Base-by-base conservation (phyloP, 1,140 invertebrate genomes). In the Papilio polytes region DNA sequence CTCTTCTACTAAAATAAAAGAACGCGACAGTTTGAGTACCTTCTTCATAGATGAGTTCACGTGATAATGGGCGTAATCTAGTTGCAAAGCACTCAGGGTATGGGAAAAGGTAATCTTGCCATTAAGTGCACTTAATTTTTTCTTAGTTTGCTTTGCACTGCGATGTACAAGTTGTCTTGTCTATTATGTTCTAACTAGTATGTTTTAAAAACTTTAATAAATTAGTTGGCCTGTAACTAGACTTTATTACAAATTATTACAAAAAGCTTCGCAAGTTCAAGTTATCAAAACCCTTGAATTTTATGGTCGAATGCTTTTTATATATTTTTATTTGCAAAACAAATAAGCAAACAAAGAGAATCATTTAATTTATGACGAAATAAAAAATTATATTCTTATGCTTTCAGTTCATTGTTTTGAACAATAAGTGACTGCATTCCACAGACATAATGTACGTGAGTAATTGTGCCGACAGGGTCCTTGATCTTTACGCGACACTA, bases 51-150 rank as follows among this genome's bases (percentile, higher is more conserved):
- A 85, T 85, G 80, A 82, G 80, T 82, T 74, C 82, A 76, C 31
- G 74, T 82, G 82, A 85, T 85, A 86, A 85, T 81, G 77, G 80
- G 81, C 81, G 80, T 86, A 85, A 85, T 86, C 82, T 84, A 84
- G 84, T 85, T 83, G 81, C 82, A 51, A 41, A 78, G 76, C 72
- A 56, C 56, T 78, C 48, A 46, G 44, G 66, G 66, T 81, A 83
- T 83, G 74, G 74, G 18, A 51, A 78, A 73, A 78, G 59, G 22
- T 44, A 78, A 78, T 78, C 36, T 48, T 26, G 13, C 44, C 46
- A 51, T 70, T 76, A 76, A 51, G 74, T 76, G 46, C 46, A 53
- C 74, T 76, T 76, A 26, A 48, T 76, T 76, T 76, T 76, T 76
- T 48, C 44, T 48, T 51, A n/a, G 20, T 48, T 76, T 76, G 46